Conservation (phyloP, 2,888 invertebrate species). For the Eumerus sabulonum region DNA sequence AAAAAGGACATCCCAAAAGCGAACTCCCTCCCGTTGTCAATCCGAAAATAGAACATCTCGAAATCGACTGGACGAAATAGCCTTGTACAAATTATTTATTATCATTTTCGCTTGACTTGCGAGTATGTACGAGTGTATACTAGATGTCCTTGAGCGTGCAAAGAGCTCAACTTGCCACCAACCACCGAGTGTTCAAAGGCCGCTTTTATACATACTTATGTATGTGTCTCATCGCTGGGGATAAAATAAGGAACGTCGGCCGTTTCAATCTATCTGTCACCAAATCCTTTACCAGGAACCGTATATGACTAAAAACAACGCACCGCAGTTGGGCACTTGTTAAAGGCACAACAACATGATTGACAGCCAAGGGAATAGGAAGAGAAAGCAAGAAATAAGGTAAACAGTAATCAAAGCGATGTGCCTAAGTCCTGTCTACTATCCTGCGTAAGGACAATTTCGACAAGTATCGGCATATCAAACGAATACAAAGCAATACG, state of each 20-base stretch:
- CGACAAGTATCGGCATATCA: too few species aligned
- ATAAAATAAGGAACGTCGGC: background rate
- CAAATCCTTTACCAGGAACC: too few species aligned
- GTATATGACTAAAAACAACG: background rate
- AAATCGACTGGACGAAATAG: background rate
- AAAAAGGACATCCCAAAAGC: background rate
- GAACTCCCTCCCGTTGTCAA: conserved; percentile 3
- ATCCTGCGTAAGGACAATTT: background rate
- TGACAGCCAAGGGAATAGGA: conserved; percentile 15
- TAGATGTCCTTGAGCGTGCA: background rate
- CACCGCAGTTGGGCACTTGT: background rate
- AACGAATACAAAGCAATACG: background rate
- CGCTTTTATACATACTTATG: too few species aligned
- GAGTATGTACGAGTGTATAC: too few species aligned
- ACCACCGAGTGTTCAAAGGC: too few species aligned
- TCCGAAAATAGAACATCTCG: too few species aligned
- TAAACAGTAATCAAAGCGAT: too few species aligned
- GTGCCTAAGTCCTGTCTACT: background rate
- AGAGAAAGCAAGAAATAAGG: background rate
- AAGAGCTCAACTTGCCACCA: conserved; percentile 15
- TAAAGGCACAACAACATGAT: conserved; percentile 8
- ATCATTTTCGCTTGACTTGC: background rate
- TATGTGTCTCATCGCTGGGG: background rate
- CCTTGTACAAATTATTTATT: too few species aligned
- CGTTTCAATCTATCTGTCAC: too few species aligned